Evolutionary conservation across 2,113 vertebrate species (phyloP).

Genomic region (Tichodroma muraria): DNA sequence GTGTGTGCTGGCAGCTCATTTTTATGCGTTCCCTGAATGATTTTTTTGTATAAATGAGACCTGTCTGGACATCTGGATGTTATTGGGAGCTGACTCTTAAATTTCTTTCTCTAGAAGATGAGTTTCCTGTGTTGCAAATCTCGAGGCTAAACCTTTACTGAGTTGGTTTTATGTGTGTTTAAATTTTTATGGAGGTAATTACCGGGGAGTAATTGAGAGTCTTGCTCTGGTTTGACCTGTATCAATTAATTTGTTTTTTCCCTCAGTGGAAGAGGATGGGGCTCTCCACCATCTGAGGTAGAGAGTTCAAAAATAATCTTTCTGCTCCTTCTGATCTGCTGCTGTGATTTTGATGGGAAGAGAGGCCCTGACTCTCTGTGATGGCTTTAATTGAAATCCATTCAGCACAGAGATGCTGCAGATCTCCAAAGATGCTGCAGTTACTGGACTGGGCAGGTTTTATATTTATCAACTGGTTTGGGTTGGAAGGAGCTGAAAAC

Average conservation of each 20-base stretch:
- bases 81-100: background rate
- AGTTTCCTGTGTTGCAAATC: background rate
- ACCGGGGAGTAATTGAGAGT: conserved; percentile 4
- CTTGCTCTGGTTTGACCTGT: conserved; percentile 13
- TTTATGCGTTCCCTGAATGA: background rate
- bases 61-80: background rate
- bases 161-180: background rate
- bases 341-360: background rate
- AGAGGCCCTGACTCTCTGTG: background rate
- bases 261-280: background rate
- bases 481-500: background rate
- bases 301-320: background rate
- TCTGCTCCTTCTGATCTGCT: background rate
- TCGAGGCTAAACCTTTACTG: background rate
- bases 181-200: conserved; percentile 50
- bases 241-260: conserved; percentile 39
- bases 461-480: background rate
- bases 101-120: background rate
- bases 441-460: background rate
- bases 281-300: background rate
- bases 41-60: background rate
- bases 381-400: background rate
- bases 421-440: background rate
- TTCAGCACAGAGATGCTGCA: background rate
- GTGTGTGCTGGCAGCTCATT: background rate